phyloP scores from a whole-genome alignment of 2,113 vertebrate genomes.

The Solea solea region DNA sequence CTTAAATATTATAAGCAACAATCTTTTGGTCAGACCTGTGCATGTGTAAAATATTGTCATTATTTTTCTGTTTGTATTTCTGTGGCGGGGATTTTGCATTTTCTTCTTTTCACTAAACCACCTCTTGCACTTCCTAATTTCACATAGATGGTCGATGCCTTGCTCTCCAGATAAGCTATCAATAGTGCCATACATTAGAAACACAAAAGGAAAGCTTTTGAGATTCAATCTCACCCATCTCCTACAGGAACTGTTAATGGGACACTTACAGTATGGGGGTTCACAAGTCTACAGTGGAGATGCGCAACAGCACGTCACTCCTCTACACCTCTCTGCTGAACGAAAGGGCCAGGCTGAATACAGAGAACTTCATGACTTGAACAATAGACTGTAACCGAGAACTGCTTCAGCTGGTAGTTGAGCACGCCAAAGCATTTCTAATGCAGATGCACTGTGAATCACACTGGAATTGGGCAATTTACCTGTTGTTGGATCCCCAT shows the following conservation, averaged over 20 bases:
- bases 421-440: constrained; percentile 37
- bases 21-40: constrained; percentile 49
- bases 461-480: constrained; percentile 58
- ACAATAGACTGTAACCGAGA: constrained; percentile 46
- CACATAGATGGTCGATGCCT: constrained; percentile 31
- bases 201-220: constrained; percentile 66
- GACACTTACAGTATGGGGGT: constrained; percentile 60
- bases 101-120: background rate
- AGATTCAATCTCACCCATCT: constrained; percentile 57
- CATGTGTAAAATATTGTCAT: constrained; percentile 53
- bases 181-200: constrained; percentile 55
- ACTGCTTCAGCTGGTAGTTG: constrained; percentile 29
- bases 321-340: constrained; percentile 48
- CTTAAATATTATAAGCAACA: constrained; percentile 78
- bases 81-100: constrained; percentile 13
- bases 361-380: constrained; percentile 6
- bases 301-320: constrained; percentile 44
- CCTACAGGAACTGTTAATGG: constrained; percentile 64
- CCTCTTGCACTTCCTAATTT: constrained; percentile 36
- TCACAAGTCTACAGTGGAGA: constrained; percentile 56
- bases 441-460: constrained; percentile 50
- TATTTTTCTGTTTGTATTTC: constrained; percentile 47
- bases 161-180: constrained; percentile 33
- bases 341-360: constrained; percentile 20
- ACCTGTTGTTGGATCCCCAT: constrained; percentile 41